Conservation (phyloP, 2,797 vertebrate species). For the Melanotaenia pygmaea region DNA sequence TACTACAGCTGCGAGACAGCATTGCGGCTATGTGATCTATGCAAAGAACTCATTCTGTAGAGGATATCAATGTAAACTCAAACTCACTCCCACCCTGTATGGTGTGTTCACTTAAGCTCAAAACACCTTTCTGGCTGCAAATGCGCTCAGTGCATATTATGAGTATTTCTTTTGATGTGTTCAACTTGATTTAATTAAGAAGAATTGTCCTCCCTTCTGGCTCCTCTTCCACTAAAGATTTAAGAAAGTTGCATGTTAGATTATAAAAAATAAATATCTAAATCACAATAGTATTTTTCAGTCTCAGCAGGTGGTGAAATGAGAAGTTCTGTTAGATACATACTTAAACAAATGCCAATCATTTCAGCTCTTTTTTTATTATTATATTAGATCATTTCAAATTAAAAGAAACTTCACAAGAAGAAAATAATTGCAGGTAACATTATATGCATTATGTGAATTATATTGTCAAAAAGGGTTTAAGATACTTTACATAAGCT, state of each 20-base stretch:
- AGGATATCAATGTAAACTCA: slow-evolving; percentile 45
- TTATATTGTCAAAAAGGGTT: not conserved
- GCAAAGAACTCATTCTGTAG: slow-evolving; percentile 42
- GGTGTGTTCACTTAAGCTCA: not conserved
- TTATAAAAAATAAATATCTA: not conserved
- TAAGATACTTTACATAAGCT: not conserved
- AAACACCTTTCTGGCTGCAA: slow-evolving; percentile 21
- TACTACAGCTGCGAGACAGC: slow-evolving; percentile 21
- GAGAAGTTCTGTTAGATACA: not conserved
- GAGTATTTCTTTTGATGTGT: slow-evolving; percentile 34
- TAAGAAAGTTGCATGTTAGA: not conserved
- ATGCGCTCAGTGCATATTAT: slow-evolving; percentile 5
- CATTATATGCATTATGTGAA: not conserved
- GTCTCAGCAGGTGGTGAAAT: not conserved
- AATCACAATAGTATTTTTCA: not conserved
- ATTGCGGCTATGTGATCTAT: slow-evolving; percentile 26
- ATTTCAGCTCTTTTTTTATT: not conserved
- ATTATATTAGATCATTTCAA: not conserved
- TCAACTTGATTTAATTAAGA: slow-evolving; percentile 49
- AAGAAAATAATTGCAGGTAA: not conserved
- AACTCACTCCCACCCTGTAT: slow-evolving; percentile 21
- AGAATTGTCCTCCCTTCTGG: slow-evolving; percentile 24
- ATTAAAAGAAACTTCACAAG: not conserved
- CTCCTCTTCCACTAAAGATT: slow-evolving; percentile 34
- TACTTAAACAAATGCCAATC: not conserved